Conservation (phyloP, 2,113 vertebrate species). For the Pygathrix nemaeus region DNA sequence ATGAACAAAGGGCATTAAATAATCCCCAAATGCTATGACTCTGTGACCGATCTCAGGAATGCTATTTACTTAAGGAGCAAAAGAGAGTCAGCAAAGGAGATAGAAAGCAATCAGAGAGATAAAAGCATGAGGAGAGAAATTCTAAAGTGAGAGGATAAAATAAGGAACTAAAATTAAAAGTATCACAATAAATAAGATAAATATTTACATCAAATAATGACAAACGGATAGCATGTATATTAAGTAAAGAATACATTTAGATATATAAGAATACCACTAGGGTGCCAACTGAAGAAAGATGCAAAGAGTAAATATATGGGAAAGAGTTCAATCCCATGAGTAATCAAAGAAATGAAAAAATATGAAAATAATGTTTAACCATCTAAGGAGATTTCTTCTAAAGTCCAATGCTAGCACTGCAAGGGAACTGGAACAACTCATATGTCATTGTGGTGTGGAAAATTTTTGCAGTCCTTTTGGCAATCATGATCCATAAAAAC, state of each 20-base stretch:
- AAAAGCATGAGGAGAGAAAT: conserved; percentile 23
- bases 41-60: background rate
- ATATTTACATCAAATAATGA: conserved; percentile 30
- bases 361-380: conserved; percentile 39
- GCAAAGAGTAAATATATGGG: conserved; percentile 10
- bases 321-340: conserved; percentile 10
- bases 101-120: background rate
- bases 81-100: conserved; percentile 19
- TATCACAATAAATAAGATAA: conserved; percentile 33
- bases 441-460: background rate
- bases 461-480: conserved; percentile 42
- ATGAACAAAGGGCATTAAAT: background rate
- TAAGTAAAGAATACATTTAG: conserved; percentile 43
- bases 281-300: conserved; percentile 11
- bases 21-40: background rate
- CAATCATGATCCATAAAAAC: conserved; percentile 40
- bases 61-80: conserved; percentile 2
- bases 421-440: conserved; percentile 21
- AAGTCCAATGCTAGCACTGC: background rate
- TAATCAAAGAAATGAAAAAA: conserved; percentile 51
- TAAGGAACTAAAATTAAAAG: conserved; percentile 19
- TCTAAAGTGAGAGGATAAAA: conserved; percentile 50
- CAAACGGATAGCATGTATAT: background rate
- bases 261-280: conserved; percentile 6
- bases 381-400: conserved; percentile 45